These are phyloP conservation scores for Acanthoscelides obtectus DNA, from an alignment of 2,888 invertebrate genomes.

Conservation along the genomic window DNA sequence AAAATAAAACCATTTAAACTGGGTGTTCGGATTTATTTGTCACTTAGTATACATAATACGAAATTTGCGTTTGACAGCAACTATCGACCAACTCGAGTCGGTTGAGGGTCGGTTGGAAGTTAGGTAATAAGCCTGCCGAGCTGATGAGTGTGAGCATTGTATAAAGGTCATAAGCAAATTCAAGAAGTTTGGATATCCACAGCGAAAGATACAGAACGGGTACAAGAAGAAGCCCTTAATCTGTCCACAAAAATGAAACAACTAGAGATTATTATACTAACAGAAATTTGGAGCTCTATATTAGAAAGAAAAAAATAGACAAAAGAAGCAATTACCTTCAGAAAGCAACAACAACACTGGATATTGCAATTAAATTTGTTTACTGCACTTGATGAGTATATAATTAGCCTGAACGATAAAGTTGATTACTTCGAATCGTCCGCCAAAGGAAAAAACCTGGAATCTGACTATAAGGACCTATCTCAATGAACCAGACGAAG, in stretches of 20 bases:
- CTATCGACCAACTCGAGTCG: no score
- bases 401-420: slow-evolving; percentile 7
- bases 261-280: slow-evolving; percentile 5
- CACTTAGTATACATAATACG: no score
- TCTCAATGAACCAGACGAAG: slow-evolving; percentile 9
- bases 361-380: slow-evolving; percentile 9
- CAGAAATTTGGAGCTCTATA: slow-evolving; percentile 5
- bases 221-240: slow-evolving; percentile 8
- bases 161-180: slow-evolving; percentile 4
- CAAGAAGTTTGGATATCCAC: slow-evolving; percentile 4
- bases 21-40: no score
- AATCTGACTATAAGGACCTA: slow-evolving; percentile 8
- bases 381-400: slow-evolving; percentile 9
- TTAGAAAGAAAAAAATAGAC: slow-evolving; percentile 5
- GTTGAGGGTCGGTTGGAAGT: no score
- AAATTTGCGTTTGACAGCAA: neutral
- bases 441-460: slow-evolving; percentile 3
- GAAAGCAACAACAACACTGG: slow-evolving; percentile 10
- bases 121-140: no score
- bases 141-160: slow-evolving; percentile 3
- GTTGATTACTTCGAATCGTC: slow-evolving; percentile 6
- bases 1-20: no score
- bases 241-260: slow-evolving; percentile 8
- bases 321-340: slow-evolving; percentile 7
- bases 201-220: slow-evolving; percentile 4